These are phyloP conservation scores for Okamejei kenojei DNA, from an alignment of 2,797 vertebrate species.

Conservation along the genomic window DNA sequence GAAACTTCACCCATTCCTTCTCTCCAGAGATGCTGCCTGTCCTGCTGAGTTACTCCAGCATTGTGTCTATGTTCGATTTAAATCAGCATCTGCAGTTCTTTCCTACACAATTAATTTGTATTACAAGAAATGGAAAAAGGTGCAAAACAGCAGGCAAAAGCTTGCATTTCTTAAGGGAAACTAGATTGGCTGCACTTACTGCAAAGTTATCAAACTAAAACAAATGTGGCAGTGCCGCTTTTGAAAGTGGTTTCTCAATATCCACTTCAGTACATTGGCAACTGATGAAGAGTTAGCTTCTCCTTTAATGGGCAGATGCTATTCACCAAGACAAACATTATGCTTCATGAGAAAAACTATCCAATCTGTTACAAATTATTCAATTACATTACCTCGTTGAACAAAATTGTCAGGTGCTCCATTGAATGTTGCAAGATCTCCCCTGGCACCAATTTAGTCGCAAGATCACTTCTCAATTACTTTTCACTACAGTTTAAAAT, in stretches of 20 bases:
- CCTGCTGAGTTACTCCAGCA: too few species aligned
- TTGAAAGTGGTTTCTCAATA: not conserved
- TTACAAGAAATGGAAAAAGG: constrained; percentile 25
- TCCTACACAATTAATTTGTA: not conserved
- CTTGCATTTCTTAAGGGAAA: constrained; percentile 29
- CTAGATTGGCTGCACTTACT: not conserved
- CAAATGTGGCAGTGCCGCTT: not conserved
- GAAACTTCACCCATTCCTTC: too few species aligned
- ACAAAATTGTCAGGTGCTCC: constrained; percentile 66
- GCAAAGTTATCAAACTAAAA: not conserved
- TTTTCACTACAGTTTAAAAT: constrained; percentile 55
- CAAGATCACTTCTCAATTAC: constrained; percentile 50
- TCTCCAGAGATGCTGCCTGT: too few species aligned
- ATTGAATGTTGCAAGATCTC: constrained; percentile 59
- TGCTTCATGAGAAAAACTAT: not conserved
- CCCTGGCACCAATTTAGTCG: constrained; percentile 53
- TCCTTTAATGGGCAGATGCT: not conserved
- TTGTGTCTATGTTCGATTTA: too few species aligned
- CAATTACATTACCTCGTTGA: constrained; percentile 57
- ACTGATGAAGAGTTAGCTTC: not conserved
- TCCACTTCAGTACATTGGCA: not conserved
- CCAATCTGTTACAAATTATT: not conserved
- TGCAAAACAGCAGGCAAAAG: constrained; percentile 41
- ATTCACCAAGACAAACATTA: not conserved
- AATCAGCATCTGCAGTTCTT: too few species aligned